Evolutionary conservation across 2,888 invertebrate species (phyloP).

Genomic region (Heliothis peltigera): DNA sequence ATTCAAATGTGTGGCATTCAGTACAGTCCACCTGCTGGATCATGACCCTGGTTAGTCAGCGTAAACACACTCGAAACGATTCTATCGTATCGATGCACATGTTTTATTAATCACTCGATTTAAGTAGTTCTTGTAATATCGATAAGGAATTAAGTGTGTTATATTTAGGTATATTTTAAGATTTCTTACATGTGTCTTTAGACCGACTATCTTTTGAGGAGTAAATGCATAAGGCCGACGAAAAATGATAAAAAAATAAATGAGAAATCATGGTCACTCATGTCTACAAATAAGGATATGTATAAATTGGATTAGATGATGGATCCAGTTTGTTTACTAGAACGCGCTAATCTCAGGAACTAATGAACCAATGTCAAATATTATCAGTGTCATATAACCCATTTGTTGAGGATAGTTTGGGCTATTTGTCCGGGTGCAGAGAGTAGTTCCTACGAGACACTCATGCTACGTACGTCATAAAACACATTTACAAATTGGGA

Average conservation of each 20-base stretch:
- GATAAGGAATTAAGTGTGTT: not conserved
- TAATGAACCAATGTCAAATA: no score
- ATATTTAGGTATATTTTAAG: no score
- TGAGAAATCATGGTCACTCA: constrained; percentile 3
- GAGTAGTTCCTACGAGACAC: not conserved
- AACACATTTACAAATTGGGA: constrained; percentile 27
- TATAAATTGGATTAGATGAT: no score
- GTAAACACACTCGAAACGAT: constrained; percentile 29
- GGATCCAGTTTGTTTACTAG: no score
- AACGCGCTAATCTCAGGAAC: no score
- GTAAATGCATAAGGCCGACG: no score
- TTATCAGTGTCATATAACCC: no score
- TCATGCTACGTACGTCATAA: constrained; percentile 14
- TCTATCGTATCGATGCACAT: constrained; percentile 10
- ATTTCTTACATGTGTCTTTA: no score
- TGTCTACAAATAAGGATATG: no score
- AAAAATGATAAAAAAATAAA: not conserved
- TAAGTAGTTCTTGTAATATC: not conserved
- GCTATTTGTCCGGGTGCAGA: no score
- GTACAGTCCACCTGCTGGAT: constrained; percentile 28
- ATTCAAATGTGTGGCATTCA: constrained; percentile 38
- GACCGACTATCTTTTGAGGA: no score
- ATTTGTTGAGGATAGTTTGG: no score
- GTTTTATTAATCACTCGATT: constrained; percentile 1
- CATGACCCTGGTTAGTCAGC: constrained; percentile 47